Evolutionary conservation across 2,888 invertebrate species (phyloP), one percentile per base, ranked within the genome.

Genomic region (Lampropteryx suffumata): DNA sequence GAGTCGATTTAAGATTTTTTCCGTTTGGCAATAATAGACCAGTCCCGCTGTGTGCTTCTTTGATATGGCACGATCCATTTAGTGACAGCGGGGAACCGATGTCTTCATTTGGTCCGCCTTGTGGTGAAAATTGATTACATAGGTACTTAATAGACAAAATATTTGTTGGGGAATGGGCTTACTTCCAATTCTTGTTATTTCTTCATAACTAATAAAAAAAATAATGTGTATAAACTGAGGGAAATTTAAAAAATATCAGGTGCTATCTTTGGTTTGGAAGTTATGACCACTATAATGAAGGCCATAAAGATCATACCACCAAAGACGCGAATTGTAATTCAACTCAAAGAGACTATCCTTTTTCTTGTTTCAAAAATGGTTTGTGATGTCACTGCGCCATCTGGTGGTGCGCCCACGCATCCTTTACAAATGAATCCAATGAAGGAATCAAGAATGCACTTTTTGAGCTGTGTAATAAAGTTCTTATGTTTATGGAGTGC

Each of bases 81-180:
- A 65, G 57, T 43, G 62, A 32, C 85, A 51, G 69, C 78, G 77
- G 87, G 88, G 74, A 14, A 82, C 60, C 82, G 58, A 87, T 79
- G 79, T 88, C 88, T 88, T 82, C 78, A 88, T 89, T 72, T 67
- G 64, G 53, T 17, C 21, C 52, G 60, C 57, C 50, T 61, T 64
- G 61, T 59, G 60, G 59, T 48, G 44, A 48, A 65, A 65, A 73
- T 69, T 64, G 57, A 59, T 65, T 66, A 52, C 57, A 47, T 42
- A 59, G 26, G 32, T 52, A 44, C 39, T 33, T 56, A 49, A 55
- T 51, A 46, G 50, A 50, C 43, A 39, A 30, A 17, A 45, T 34
- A 21, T 49, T 52, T 34, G 35, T 37, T 39, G 40, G 7, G 12
- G 29, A 36, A 21, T 28, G 27, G 12, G 28, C 33, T 44, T 24